Conservation (phyloP, 2,888 invertebrate genomes). For the Chymomyza procnemis region DNA sequence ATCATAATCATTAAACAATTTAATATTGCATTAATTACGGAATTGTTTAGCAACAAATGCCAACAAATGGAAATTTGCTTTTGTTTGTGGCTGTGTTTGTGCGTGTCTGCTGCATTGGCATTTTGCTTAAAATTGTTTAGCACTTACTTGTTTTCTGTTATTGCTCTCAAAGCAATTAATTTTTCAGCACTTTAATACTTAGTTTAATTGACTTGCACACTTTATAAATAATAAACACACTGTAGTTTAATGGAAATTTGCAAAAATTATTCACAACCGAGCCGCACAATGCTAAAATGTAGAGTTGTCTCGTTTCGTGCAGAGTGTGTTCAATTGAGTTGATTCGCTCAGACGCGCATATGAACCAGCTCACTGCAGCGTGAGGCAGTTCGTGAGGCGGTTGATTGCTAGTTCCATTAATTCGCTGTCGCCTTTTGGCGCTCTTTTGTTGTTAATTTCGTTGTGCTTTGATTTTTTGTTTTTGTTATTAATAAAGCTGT, state of each 20-base stretch:
- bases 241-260: background rate
- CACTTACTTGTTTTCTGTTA: slow-evolving; percentile 27
- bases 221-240: background rate
- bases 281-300: background rate
- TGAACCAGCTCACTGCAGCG: background rate
- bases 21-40: background rate
- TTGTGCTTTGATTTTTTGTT: background rate
- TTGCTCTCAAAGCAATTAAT: slow-evolving; percentile 17
- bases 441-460: background rate
- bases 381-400: background rate
- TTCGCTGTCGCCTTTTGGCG: background rate
- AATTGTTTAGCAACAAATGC: slow-evolving; percentile 16
- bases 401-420: background rate
- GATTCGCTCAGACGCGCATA: background rate
- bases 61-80: slow-evolving; percentile 44
- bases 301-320: background rate
- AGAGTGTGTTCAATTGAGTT: background rate
- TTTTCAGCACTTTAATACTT: background rate
- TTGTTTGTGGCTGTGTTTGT: slow-evolving; percentile 11
- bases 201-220: slow-evolving; percentile 4
- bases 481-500: no score
- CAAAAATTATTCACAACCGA: background rate
- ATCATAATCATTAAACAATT: background rate
- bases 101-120: slow-evolving; percentile 16
- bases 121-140: slow-evolving; percentile 9